These are phyloP conservation scores for Apeltes quadracus DNA, from an alignment of 2,113 vertebrate species.

Conservation along the genomic window DNA sequence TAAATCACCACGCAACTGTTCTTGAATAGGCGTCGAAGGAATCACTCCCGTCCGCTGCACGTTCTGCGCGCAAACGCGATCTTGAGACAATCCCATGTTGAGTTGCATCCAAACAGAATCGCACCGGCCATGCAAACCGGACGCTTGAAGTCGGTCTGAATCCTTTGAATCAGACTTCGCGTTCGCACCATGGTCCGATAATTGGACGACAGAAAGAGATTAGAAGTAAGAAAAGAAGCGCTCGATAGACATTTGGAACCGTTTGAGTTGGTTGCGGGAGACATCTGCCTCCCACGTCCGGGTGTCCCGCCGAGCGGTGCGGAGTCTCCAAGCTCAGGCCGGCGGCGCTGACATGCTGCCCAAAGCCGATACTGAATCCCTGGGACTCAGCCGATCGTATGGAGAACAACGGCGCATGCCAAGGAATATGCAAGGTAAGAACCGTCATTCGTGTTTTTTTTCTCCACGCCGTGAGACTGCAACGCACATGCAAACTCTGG, in stretches of 20 bases:
- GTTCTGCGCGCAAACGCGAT: constrained; percentile 14
- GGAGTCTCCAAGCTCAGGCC: constrained; percentile 79
- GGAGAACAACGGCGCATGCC: constrained; percentile 96
- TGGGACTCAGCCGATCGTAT: constrained; percentile 94
- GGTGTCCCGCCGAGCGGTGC: constrained; percentile 84
- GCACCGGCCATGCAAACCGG: constrained; percentile 18
- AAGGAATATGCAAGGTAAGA: constrained; percentile 97
- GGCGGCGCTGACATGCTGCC: constrained; percentile 96
- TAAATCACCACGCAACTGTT: constrained; percentile 37
- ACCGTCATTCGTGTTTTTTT: neutral
- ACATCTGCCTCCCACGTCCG: constrained; percentile 78
- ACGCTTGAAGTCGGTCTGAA: constrained; percentile 22
- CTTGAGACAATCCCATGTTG: constrained; percentile 24
- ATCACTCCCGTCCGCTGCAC: neutral
- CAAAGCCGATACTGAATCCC: constrained; percentile 95
- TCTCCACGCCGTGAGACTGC: neutral
- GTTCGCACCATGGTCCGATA: constrained; percentile 33
- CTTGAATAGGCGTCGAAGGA: constrained; percentile 12
- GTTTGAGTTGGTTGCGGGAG: constrained; percentile 43
- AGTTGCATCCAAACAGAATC: constrained; percentile 14
- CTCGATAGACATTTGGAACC: constrained; percentile 26
- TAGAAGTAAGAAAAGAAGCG: constrained; percentile 22
- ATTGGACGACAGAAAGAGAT: constrained; percentile 28
- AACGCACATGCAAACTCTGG: fast-evolving
- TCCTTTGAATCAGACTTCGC: constrained; percentile 18